Base-by-base conservation (phyloP, 2,888 invertebrate genomes). In the Drosophila birchii region DNA sequence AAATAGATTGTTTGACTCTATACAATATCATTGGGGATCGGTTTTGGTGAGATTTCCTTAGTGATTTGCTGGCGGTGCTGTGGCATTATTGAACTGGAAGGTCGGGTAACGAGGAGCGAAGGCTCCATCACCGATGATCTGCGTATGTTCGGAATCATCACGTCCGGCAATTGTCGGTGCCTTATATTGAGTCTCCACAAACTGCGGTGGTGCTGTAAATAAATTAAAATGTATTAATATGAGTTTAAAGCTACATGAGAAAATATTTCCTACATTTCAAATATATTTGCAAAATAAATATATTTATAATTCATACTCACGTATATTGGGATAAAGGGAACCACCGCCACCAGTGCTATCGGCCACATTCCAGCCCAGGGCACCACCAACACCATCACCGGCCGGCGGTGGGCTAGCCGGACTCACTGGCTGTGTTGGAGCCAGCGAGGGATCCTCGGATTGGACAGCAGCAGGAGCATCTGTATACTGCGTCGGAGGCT, bases 71-170 rank as follows among this genome's bases (percentile, higher is more conserved):
- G 86, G 75, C 36, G 94, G 94, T 18, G 94, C 94, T n/a, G 94
- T 93, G 47, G 93, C 93, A 58, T 94, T 93, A 49, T 93, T 93
- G 51, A 94, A 94, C 47, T 94, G 93, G 83, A 94, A 95, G 6
- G 94, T 94, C 34, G 95, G 95, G 88, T 95, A 95, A 76, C 92
- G 93, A 0, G 95, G 95, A n/a, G 95, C 94, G 86, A 94, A 95
- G 32, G 92, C 91, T 5, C 83, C 90, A 16, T 93, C 93, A 7
- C 93, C 94, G 3, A 93, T 88, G 32, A 94, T 92, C 77, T 93
- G 92, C 29, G 94, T 94, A 80, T 95, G 93, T 60, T 94, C 94
- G 14, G 93, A 94, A 86, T 96, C 96, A 38, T 94, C 94, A 43
- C 94, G 93, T 75, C 95, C 95, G 67, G 94, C 94, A 54, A 96